phyloP scores from a whole-genome alignment of 1,140 invertebrate species.

The Calycopis cecrops region DNA sequence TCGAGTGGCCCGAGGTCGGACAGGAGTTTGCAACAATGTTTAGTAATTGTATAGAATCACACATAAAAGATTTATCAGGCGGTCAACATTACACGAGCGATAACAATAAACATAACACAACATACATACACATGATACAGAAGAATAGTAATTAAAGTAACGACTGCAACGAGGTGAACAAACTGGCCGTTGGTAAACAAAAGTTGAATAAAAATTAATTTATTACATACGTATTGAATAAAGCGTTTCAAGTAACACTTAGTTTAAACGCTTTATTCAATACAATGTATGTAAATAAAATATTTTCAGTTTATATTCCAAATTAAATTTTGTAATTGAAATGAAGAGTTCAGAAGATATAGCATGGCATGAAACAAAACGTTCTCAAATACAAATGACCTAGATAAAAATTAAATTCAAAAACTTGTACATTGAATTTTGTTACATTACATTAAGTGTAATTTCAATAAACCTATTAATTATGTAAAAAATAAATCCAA shows the following conservation, averaged over 20 bases:
- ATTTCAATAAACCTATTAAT: no score
- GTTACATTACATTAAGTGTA: no score
- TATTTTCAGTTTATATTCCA: no score
- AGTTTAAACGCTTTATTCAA: no score
- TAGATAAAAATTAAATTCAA: no score
- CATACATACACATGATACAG: conserved; percentile 26
- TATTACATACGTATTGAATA: conserved; percentile 36
- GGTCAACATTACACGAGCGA: conserved; percentile 18
- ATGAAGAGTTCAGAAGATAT: no score
- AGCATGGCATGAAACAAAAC: no score
- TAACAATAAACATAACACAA: conserved; percentile 24
- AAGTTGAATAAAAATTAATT: conserved; percentile 59
- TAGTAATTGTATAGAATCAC: conserved; percentile 23
- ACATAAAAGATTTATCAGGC: conserved; percentile 22
- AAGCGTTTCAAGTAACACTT: neutral
- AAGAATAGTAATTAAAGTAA: conserved; percentile 37
- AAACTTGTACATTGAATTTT: no score
- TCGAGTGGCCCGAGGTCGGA: conserved; percentile 14
- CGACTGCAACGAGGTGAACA: conserved; percentile 26
- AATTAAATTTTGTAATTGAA: no score
- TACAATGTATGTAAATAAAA: no score
- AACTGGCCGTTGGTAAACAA: conserved; percentile 44
- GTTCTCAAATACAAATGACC: no score
- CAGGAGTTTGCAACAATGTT: conserved; percentile 23
- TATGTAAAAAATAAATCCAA: no score